Percentiles rank a stretch among this genome's conserved stretches.
These are phyloP conservation scores for Holothuria leucospilota DNA, from an alignment of 53 echinoderm and acorn worm species.

Conservation along the genomic window DNA sequence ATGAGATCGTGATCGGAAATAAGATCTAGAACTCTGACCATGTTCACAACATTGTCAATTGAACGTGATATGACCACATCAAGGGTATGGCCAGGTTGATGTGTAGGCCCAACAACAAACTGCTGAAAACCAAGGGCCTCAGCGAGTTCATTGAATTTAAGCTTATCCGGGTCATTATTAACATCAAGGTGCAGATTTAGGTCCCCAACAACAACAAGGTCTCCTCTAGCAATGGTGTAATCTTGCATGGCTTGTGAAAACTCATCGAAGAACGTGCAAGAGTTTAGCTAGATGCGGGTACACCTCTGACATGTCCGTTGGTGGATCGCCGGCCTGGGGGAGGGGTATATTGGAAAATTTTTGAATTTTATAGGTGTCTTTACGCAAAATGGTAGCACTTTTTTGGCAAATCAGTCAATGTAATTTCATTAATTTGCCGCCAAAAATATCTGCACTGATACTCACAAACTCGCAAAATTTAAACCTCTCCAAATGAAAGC, in stretches of 20 bases:
- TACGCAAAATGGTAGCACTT: no score
- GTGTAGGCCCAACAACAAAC: conserved; percentile 3
- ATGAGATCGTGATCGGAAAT: conserved; percentile 10
- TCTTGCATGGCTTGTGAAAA: conserved; percentile 48
- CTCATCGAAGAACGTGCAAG: conserved; percentile 49
- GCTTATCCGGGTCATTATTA: not conserved
- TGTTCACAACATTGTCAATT: not conserved
- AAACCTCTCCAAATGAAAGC: no score
- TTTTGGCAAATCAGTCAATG: no score
- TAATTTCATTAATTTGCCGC: no score
- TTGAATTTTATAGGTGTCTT: no score
- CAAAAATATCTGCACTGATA: no score
- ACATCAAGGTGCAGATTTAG: conserved; percentile 24
- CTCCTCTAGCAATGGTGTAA: conserved; percentile 16
- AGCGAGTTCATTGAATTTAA: not conserved
- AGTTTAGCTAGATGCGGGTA: no score
- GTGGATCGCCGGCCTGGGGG: no score
- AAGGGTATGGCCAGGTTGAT: conserved; percentile 15
- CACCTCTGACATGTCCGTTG: no score
- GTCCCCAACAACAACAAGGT: conserved; percentile 33
- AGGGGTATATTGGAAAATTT: no score
- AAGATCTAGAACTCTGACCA: not conserved
- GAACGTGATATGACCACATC: not conserved
- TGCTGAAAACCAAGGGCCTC: conserved; percentile 2
- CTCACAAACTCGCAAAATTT: no score